Percentiles rank a stretch among this genome's conserved stretches.
Evolutionary conservation across 2,113 vertebrate species (phyloP).

Genomic region (Cynocephalus volans): DNA sequence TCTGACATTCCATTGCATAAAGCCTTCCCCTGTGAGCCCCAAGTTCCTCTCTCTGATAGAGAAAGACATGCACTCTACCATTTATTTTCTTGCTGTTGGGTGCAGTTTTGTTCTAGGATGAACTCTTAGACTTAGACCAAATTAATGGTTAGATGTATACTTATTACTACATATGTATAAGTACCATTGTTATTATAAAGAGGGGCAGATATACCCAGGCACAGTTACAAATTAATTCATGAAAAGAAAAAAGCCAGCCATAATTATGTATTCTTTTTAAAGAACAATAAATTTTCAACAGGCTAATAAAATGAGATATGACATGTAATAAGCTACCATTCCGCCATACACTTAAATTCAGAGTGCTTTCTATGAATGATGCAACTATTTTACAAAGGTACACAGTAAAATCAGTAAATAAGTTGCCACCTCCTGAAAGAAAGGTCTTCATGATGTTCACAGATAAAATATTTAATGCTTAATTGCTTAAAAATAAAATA

Average conservation of each 20-base stretch:
- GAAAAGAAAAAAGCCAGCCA: constrained; percentile 63
- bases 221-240: constrained; percentile 75
- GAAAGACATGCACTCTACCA: neutral
- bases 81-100: constrained; percentile 43
- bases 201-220: constrained; percentile 22
- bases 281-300: constrained; percentile 72
- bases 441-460: neutral
- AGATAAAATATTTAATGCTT: constrained; percentile 46
- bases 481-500: constrained; percentile 62
- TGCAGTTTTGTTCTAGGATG: constrained; percentile 38
- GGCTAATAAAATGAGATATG: constrained; percentile 77
- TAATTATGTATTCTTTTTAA: constrained; percentile 75
- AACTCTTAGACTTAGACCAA: constrained; percentile 44
- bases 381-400: constrained; percentile 47
- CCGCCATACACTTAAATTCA: constrained; percentile 45
- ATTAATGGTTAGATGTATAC: constrained; percentile 51
- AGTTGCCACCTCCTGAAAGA: constrained; percentile 15
- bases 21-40: neutral
- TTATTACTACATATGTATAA: constrained; percentile 71
- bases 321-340: constrained; percentile 63
- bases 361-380: constrained; percentile 59
- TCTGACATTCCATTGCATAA: neutral
- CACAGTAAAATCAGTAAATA: constrained; percentile 18
- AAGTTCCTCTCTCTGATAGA: neutral
- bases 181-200: constrained; percentile 62